These are phyloP conservation scores for Boleophthalmus pectinirostris DNA, from an alignment of 2,113 vertebrate genomes.

Conservation along the genomic window DNA sequence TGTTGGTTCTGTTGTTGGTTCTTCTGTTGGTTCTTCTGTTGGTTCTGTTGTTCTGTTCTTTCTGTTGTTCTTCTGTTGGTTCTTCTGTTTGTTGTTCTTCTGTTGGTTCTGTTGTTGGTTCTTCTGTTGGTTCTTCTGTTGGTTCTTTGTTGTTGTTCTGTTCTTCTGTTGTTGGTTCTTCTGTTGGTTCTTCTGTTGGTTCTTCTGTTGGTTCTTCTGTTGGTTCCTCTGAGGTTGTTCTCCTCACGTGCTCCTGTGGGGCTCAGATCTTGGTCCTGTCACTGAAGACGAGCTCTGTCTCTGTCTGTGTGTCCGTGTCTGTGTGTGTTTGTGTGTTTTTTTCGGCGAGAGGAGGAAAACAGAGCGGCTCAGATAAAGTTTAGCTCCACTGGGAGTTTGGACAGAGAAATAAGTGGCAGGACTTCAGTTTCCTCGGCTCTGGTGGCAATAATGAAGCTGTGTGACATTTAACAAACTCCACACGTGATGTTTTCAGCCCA, in stretches of 20 bases:
- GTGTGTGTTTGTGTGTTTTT: constrained; percentile 24
- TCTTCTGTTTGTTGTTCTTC: no score
- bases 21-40: no score
- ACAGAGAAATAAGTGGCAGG: no score
- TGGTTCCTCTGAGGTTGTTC: constrained; percentile 47
- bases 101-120: no score
- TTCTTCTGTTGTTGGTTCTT: no score
- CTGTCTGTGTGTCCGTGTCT: constrained; percentile 27
- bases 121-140: no score
- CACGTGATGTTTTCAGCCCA: not conserved
- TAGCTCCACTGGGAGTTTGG: not conserved
- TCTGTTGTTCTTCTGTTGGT: no score
- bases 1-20: no score
- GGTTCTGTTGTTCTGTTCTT: no score
- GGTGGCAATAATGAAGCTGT: not conserved
- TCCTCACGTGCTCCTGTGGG: constrained; percentile 38
- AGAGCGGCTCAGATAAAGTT: constrained; percentile 2
- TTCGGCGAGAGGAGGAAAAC: constrained; percentile 1
- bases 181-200: no score
- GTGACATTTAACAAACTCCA: not conserved
- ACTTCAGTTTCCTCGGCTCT: not conserved
- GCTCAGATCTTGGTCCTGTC: constrained; percentile 31
- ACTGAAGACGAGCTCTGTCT: constrained; percentile 26
- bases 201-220: constrained; percentile 19
- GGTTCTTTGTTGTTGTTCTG: no score